Percentiles rank a stretch among this genome's conserved stretches.
These are phyloP conservation scores for Drosophila bocqueti DNA, from an alignment of 1,140 invertebrate species.

Conservation along the genomic window DNA sequence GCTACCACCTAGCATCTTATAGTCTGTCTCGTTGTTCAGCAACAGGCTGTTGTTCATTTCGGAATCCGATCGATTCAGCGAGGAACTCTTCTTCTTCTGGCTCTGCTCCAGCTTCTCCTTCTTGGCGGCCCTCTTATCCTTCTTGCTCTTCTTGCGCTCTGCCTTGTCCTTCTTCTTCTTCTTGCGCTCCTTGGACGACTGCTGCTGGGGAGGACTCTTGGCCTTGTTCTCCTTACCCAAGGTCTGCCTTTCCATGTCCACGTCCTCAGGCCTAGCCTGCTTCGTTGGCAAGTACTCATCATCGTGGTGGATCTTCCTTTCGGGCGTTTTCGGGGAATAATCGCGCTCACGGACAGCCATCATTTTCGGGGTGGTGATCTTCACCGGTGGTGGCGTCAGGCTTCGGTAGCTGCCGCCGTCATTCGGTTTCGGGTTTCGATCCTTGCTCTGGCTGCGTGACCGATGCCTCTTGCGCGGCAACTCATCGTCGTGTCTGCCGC, in stretches of 20 bases:
- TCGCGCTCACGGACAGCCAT: constrained; percentile 24
- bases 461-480: constrained; percentile 53
- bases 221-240: constrained; percentile 60
- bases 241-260: constrained; percentile 18
- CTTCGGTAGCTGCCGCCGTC: constrained; percentile 47
- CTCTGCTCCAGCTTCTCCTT: constrained; percentile 47
- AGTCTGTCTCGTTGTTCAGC: constrained; percentile 9
- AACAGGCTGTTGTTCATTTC: constrained; percentile 19
- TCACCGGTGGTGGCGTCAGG: constrained; percentile 66
- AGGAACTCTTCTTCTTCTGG: constrained; percentile 59
- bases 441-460: constrained; percentile 46
- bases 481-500: constrained; percentile 14
- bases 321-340: constrained; percentile 59
- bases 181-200: constrained; percentile 85
- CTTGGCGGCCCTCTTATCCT: constrained; percentile 85
- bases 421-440: constrained; percentile 16
- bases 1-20: background rate
- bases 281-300: constrained; percentile 15
- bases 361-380: constrained; percentile 39
- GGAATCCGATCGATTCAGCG: constrained; percentile 31
- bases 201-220: constrained; percentile 36
- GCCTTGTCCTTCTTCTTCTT: constrained; percentile 84
- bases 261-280: background rate
- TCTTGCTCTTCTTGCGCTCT: constrained; percentile 69
- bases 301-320: constrained; percentile 26